Conservation (phyloP, 2,888 invertebrate species). For the Phengaris arion region DNA sequence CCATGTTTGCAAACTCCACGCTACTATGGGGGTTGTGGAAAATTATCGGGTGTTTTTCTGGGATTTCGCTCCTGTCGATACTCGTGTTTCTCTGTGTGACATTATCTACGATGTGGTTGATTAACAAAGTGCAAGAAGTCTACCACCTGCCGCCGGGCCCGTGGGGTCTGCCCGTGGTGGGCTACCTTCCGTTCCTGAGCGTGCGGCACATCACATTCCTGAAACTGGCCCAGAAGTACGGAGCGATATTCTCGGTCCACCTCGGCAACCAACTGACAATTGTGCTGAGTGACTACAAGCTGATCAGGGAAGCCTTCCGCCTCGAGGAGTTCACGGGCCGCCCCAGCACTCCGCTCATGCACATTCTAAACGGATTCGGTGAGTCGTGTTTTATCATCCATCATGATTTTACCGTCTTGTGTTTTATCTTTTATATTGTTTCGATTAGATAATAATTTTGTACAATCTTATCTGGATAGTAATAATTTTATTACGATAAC, state of each 20-base stretch:
- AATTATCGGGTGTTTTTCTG: slow-evolving; percentile 65
- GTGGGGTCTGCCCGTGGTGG: slow-evolving; percentile 91
- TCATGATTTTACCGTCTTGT: neutral
- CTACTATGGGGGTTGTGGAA: slow-evolving; percentile 77
- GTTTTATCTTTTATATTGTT: neutral
- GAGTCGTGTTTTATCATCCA: slow-evolving; percentile 60
- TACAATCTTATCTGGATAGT: neutral
- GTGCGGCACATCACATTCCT: slow-evolving; percentile 88
- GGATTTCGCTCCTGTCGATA: slow-evolving; percentile 59
- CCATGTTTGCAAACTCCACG: slow-evolving; percentile 68
- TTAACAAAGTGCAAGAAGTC: slow-evolving; percentile 64
- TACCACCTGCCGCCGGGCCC: slow-evolving; percentile 90
- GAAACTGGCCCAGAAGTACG: slow-evolving; percentile 87
- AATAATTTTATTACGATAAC: neutral
- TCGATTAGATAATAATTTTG: slow-evolving; percentile 12
- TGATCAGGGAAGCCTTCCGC: slow-evolving; percentile 91
- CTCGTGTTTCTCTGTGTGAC: slow-evolving; percentile 72
- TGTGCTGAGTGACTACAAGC: slow-evolving; percentile 91
- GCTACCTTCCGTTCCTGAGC: slow-evolving; percentile 90
- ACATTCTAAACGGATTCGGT: slow-evolving; percentile 94
- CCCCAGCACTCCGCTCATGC: slow-evolving; percentile 91
- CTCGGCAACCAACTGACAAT: slow-evolving; percentile 91
- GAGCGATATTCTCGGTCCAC: slow-evolving; percentile 88
- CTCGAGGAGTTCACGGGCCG: slow-evolving; percentile 93
- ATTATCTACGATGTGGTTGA: slow-evolving; percentile 71